Base-by-base conservation (phyloP, 2,113 vertebrate species). In the Scalopus aquaticus region DNA sequence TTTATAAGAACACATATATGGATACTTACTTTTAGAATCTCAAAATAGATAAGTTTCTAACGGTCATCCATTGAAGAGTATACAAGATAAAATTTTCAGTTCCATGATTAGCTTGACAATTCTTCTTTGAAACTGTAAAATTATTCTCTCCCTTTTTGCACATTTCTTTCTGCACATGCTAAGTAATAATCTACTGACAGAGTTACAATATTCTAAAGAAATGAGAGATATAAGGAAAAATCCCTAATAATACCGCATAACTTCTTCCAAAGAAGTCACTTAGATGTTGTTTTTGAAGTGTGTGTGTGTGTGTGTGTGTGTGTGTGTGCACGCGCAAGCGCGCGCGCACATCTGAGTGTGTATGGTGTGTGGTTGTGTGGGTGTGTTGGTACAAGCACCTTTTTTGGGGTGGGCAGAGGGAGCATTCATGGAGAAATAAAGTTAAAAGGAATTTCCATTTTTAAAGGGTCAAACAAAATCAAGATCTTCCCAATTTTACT, bases 401-500 rank as follows among this genome's bases (percentile, higher is more conserved):
- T 73, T 44, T n/a, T n/a, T n/a, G n/a, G 3, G 20, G 8, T 32
- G 44, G 32, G 44, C 6, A 6, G 46, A 56, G 19, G 42, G n/a
- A 28, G 16, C 6, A 73, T 72, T 84, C 54, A 90, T 84, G 62
- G 87, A 58, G 19, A 85, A 83, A 32, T 51, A 88, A 70, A 92
- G 44, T 77, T 90, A 89, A 91, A 90, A 96, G 94, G 95, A 86
- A 97, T 95, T 97, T 94, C 56, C 89, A 90, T 72, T 90, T 97
- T 96, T 56, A 96, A 51, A 80, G 65, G 78, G 77, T 51, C 37
- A 97, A 97, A 98, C 91, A 97, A 96, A 78, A 70, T 92, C 78
- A 97, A 95, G 98, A 97, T 97, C 32, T 42, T 70, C 94, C 96
- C 93, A 97, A 96, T 98, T 98, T 99, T 98, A 98, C 97, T 98